Conservation (phyloP, 2,888 invertebrate genomes). For the Crioceris asparagi region DNA sequence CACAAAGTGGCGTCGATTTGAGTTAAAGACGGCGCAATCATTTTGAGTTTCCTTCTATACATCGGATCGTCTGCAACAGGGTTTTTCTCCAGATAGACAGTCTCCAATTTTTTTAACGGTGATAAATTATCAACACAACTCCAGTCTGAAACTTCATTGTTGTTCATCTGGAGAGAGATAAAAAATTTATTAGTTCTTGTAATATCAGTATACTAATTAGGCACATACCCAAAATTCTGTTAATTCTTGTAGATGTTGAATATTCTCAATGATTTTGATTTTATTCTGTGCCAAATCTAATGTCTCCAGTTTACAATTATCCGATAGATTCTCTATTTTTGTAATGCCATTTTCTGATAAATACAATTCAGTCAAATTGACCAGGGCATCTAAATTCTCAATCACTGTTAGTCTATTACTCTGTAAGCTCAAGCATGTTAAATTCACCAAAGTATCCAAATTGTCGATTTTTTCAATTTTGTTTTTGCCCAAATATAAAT, state of each 20-base stretch:
- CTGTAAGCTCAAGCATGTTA: conserved; percentile 79
- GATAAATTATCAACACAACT: conserved; percentile 64
- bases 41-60: conserved; percentile 84
- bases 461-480: conserved; percentile 84
- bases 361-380: conserved; percentile 76
- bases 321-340: conserved; percentile 63
- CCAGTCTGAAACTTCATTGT: conserved; percentile 84
- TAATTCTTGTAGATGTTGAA: conserved; percentile 63
- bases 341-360: conserved; percentile 87
- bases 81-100: conserved; percentile 91
- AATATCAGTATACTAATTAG: background rate
- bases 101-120: conserved; percentile 55
- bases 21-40: conserved; percentile 71
- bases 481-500: conserved; percentile 87
- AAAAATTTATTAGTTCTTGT: background rate
- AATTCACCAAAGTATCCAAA: conserved; percentile 56
- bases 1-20: conserved; percentile 96
- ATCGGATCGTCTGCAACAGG: conserved; percentile 74
- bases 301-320: conserved; percentile 63
- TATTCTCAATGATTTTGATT: conserved; percentile 66
- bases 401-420: conserved; percentile 82
- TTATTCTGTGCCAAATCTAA: conserved; percentile 86
- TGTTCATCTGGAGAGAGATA: conserved; percentile 63
- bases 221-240: conserved; percentile 88
- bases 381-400: conserved; percentile 68